These are phyloP conservation scores for Lethenteron camtschaticum DNA, from an alignment of 2,113 vertebrate genomes.

Conservation along the genomic window DNA sequence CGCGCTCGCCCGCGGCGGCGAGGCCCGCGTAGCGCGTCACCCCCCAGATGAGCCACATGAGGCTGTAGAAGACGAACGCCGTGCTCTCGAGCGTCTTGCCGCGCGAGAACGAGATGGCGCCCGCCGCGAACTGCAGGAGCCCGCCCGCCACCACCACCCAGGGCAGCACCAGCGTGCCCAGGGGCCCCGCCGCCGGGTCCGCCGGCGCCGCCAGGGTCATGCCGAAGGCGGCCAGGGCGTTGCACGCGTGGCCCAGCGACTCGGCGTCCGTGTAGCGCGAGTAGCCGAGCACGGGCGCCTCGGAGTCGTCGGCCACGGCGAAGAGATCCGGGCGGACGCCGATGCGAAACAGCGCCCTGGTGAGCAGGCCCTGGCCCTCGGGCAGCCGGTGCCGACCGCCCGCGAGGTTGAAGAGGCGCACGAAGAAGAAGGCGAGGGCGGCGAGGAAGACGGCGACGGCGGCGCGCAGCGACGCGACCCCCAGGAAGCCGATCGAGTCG, in stretches of 20 bases:
- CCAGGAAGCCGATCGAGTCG: slow-evolving; percentile 29
- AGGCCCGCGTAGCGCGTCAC: slow-evolving; percentile 33
- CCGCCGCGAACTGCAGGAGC: slow-evolving; percentile 29
- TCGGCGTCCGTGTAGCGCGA: slow-evolving; percentile 54
- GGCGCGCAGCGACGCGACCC: slow-evolving; percentile 36
- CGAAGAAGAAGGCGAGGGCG: slow-evolving; percentile 26
- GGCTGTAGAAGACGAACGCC: slow-evolving; percentile 40
- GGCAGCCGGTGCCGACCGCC: slow-evolving; percentile 15
- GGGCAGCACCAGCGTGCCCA: slow-evolving; percentile 32
- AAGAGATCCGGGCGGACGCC: slow-evolving; percentile 14
- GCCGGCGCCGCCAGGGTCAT: slow-evolving; percentile 20
- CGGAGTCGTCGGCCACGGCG: slow-evolving; percentile 19
- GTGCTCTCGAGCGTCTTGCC: slow-evolving; percentile 63
- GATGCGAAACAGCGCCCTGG: slow-evolving; percentile 19
- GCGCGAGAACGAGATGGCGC: slow-evolving; percentile 40
- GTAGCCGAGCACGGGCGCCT: slow-evolving; percentile 38
- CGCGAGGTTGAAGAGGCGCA: slow-evolving; percentile 26
- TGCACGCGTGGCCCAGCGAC: slow-evolving; percentile 37
- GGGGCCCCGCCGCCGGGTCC: slow-evolving; percentile 17
- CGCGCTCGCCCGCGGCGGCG: slow-evolving; percentile 21
- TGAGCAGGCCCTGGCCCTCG: slow-evolving; percentile 23
- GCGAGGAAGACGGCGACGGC: slow-evolving; percentile 35
- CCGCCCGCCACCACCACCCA: slow-evolving; percentile 53
- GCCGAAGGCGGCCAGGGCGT: slow-evolving; percentile 39
- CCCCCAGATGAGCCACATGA: slow-evolving; percentile 62